A percentile compares a stretch with the other conserved stretches of the same genome.
These are phyloP conservation scores for Drosophila suboccidentalis DNA, from an alignment of 2,888 invertebrate genomes.

Conservation along the genomic window DNA sequence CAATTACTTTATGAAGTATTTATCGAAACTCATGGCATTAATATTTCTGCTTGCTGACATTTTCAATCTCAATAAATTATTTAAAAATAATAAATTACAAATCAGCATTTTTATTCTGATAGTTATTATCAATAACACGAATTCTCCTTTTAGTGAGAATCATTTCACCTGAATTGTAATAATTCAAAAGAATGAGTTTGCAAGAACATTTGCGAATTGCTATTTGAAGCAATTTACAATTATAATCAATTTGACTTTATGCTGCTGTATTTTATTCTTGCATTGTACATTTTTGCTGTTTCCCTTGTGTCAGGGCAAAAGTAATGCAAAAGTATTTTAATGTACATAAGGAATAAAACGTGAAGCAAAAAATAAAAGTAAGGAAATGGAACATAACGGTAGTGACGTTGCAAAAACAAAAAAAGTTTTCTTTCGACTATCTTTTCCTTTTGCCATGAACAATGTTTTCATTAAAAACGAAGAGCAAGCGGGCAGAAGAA, in stretches of 20 bases:
- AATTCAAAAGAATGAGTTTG: conserved; percentile 8
- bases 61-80: too few species aligned
- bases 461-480: conserved; percentile 62
- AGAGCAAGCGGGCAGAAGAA: conserved; percentile 14
- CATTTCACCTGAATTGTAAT: neutral
- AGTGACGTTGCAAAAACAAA: conserved; percentile 70
- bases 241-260: conserved; percentile 72
- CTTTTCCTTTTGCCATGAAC: conserved; percentile 36
- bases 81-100: neutral
- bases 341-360: conserved; percentile 23
- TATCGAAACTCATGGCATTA: neutral
- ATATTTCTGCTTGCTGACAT: neutral
- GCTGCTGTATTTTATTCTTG: conserved; percentile 38
- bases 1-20: neutral
- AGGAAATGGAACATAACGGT: conserved; percentile 19
- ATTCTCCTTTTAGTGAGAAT: too few species aligned
- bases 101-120: too few species aligned
- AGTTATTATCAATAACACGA: too few species aligned
- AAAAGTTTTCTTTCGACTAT: conserved; percentile 57
- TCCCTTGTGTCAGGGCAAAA: conserved; percentile 34
- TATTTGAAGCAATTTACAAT: conserved; percentile 72
- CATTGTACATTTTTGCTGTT: conserved; percentile 62
- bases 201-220: conserved; percentile 6
- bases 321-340: conserved; percentile 69
- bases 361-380: conserved; percentile 10